These are phyloP conservation scores for Otocyon megalotis DNA, from an alignment of 2,113 vertebrate genomes.

Conservation along the genomic window DNA sequence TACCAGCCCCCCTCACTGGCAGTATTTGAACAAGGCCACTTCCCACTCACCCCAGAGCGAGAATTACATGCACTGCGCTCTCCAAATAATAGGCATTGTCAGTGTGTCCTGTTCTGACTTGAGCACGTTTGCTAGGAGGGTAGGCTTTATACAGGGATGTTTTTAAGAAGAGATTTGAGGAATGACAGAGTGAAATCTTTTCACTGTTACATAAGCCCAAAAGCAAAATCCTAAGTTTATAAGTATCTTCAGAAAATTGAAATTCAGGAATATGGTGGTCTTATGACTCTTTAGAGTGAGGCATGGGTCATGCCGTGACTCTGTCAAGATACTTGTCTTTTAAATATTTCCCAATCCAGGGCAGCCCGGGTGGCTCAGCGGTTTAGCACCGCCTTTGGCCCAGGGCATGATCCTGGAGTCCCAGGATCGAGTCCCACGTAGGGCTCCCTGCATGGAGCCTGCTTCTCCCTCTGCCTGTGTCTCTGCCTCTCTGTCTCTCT, in stretches of 20 bases:
- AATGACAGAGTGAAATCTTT: not conserved
- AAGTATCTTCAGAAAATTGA: not conserved
- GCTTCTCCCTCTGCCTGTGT: too few species aligned
- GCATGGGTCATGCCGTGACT: not conserved
- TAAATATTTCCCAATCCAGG: not conserved
- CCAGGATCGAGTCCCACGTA: too few species aligned
- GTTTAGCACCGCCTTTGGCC: too few species aligned
- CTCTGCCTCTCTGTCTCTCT: too few species aligned
- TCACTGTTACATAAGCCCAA: not conserved
- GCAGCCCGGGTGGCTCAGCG: too few species aligned
- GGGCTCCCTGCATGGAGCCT: too few species aligned
- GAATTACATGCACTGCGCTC: not conserved
- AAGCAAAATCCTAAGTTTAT: not conserved
- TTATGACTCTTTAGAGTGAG: not conserved
- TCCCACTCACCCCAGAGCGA: not conserved
- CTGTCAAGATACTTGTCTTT: not conserved
- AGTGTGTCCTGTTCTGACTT: not conserved
- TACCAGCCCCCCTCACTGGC: not conserved
- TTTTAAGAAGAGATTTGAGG: not conserved
- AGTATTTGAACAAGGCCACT: not conserved
- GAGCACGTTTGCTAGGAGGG: not conserved
- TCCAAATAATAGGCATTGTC: fast-evolving
- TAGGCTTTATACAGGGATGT: not conserved
- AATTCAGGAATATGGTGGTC: not conserved
- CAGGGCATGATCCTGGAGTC: too few species aligned